A percentile compares a stretch with the other conserved stretches of the same genome.
Conservation (phyloP, 2,797 vertebrate species). For the Lacerta agilis region DNA sequence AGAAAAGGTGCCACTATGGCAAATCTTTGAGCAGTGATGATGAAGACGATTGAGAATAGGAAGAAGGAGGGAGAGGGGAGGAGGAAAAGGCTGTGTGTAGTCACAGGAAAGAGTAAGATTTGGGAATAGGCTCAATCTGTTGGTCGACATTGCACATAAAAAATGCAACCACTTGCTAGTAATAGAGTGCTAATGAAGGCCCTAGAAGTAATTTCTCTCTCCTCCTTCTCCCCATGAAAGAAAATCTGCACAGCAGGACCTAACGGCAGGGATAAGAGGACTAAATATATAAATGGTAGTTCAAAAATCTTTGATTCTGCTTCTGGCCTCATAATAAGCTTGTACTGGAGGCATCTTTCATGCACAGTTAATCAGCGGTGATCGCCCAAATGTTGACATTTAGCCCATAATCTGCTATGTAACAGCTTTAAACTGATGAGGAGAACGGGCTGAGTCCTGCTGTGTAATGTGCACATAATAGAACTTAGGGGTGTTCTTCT, state of each 20-base stretch:
- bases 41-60: no score
- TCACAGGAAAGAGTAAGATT: background rate
- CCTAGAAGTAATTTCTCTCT: background rate
- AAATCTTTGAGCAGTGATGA: no score
- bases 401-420: background rate
- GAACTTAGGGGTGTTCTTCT: background rate
- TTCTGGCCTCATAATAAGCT: conserved; percentile 6
- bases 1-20: no score
- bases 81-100: background rate
- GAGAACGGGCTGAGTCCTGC: conserved; percentile 4
- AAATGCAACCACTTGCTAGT: background rate
- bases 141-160: background rate
- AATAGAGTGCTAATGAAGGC: background rate
- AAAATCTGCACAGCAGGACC: conserved; percentile 43
- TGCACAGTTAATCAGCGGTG: background rate
- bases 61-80: no score
- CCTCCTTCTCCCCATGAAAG: conserved; percentile 9
- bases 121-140: background rate
- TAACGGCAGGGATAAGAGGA: conserved; percentile 20
- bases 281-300: conserved; percentile 13
- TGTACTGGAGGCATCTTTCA: background rate
- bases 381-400: background rate
- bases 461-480: background rate
- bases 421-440: conserved; percentile 7
- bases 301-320: conserved; percentile 2